Base-by-base conservation (phyloP, 2,113 vertebrate genomes). In the Mormyrus lacerda region DNA sequence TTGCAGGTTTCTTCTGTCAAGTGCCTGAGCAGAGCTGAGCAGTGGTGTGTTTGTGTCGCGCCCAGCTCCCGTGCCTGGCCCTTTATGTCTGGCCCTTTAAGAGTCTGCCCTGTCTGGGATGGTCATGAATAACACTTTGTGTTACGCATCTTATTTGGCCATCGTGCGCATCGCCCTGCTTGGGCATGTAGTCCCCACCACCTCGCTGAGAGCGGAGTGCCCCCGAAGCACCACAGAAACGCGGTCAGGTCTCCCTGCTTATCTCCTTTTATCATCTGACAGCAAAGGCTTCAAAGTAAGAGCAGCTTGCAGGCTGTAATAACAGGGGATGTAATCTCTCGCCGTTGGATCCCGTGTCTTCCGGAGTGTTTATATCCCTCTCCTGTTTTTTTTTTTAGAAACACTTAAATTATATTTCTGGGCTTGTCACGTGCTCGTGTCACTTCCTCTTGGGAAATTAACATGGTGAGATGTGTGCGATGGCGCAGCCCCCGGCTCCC, bases 361-460 rank as follows among this genome's bases (percentile, higher is more conserved):
- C 50, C 50, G 6, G 48, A 53, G 24, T 87, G 50, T 35, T 35
- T 53, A 53, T 55, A 35, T 39, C 24, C n/a, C 17, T 55, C n/a
- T 21, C 27, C 31, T 5, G 21, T 39, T 79, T 42, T 42, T 79
- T 44, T 82, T 82, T 50, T 50, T 50, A 50, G 84, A 85, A 85
- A 85, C 45, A 48, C 83, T 85, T 87, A 31, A 50, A 55, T 87
- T 35, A 27, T 53, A 87, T 87, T 87, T 87, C 11, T 51, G 85
- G 4, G 17, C n/a, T 87, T 87, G 85, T 55, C 85, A 55, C 13
- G 6, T 55, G 47, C 48, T 21, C 6, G 2, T 53, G 27, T 87
- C 50, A 39, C 55, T 87, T 87, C 50, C 85, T 53, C 85, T 39
- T 21, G 50, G 85, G 85, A 87, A 87, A 87, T 87, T 87, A 87